phyloP scores from a whole-genome alignment of 1,140 invertebrate genomes.

The Drosophila tsacasi region DNA sequence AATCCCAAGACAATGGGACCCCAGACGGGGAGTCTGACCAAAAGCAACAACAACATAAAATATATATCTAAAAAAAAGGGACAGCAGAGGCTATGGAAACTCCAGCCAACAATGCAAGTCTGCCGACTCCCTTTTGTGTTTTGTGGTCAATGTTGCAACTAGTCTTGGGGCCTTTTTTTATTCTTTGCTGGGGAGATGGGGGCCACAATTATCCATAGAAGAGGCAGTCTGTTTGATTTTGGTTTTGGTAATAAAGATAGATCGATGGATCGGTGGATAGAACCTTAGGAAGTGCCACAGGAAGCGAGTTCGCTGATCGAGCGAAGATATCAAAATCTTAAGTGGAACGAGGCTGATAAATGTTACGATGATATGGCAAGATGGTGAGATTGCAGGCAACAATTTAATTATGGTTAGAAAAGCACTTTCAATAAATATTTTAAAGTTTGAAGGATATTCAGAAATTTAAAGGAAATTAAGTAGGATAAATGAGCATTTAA shows the following conservation, averaged over 20 bases:
- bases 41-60: neutral
- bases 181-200: constrained; percentile 31
- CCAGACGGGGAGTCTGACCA: constrained; percentile 29
- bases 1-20: constrained; percentile 79
- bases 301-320: constrained; percentile 25
- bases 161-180: constrained; percentile 59
- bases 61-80: neutral
- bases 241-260: constrained; percentile 53
- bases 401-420: constrained; percentile 31
- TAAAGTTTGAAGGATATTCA: neutral
- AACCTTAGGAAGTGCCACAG: constrained; percentile 15
- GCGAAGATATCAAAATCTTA: constrained; percentile 17
- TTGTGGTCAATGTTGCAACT: constrained; percentile 53
- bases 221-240: constrained; percentile 55
- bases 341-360: constrained; percentile 32
- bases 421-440: neutral
- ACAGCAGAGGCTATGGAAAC: constrained; percentile 3
- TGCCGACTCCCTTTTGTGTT: constrained; percentile 45
- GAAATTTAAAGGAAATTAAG: neutral
- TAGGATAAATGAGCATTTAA: neutral
- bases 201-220: constrained; percentile 43
- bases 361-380: constrained; percentile 6
- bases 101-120: constrained; percentile 62
- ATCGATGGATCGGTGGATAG: constrained; percentile 36
- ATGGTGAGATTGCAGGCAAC: constrained; percentile 3